A percentile compares a stretch with the other conserved stretches of the same genome.
phyloP scores from a whole-genome alignment of 2,888 invertebrate species.

The Monopis laevigella region DNA sequence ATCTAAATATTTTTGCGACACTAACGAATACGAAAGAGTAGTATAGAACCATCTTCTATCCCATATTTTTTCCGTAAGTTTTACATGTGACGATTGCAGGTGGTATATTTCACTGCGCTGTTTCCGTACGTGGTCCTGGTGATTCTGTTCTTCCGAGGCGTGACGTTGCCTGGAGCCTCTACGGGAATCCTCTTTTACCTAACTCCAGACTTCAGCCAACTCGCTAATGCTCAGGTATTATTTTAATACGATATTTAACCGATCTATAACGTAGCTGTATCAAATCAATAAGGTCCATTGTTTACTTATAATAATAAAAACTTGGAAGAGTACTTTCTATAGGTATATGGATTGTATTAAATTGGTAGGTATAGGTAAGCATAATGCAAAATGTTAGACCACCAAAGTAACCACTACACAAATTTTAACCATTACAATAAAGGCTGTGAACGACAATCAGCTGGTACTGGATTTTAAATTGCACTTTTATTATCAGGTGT shows the following conservation, averaged over 20 bases:
- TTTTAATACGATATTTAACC: background rate
- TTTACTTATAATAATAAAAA: background rate
- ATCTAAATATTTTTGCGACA: too few relatives aligned
- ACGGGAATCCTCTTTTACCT: slow-evolving; percentile 83
- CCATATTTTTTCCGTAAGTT: too few relatives aligned
- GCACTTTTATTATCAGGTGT: slow-evolving; percentile 72
- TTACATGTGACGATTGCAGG: too few relatives aligned
- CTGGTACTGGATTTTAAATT: too few relatives aligned
- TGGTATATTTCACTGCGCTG: slow-evolving; percentile 80
- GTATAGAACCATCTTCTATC: too few relatives aligned
- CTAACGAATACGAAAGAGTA: too few relatives aligned
- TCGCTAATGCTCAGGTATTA: slow-evolving; percentile 74
- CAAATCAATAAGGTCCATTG: background rate
- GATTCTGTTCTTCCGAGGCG: slow-evolving; percentile 80
- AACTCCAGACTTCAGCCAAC: slow-evolving; percentile 78
- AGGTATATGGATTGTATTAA: slow-evolving; percentile 14
- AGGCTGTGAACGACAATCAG: too few relatives aligned
- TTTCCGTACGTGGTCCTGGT: slow-evolving; percentile 80
- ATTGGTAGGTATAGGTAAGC: background rate
- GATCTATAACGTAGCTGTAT: background rate
- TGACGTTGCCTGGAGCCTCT: slow-evolving; percentile 80
- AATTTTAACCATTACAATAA: too few relatives aligned
- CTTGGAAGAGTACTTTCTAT: too few relatives aligned
- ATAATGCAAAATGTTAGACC: background rate
- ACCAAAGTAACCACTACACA: too few relatives aligned